These are phyloP conservation scores for Hymenochirus boettgeri DNA, from an alignment of 2,113 vertebrate species.

Conservation along the genomic window DNA sequence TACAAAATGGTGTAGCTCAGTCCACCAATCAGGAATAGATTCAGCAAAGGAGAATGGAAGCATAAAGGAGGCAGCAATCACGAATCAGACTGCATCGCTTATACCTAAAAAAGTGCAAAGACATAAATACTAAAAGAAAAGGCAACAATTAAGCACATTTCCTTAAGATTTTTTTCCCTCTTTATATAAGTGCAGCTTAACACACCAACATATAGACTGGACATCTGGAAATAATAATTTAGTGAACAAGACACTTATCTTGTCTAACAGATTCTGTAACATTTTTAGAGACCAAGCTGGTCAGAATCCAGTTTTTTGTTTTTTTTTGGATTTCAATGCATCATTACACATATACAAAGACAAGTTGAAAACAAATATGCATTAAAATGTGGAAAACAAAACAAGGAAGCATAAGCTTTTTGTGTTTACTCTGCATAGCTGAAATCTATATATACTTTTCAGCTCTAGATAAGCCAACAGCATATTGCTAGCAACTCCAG, in stretches of 20 bases:
- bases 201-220: conserved; percentile 63
- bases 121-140: conserved; percentile 32
- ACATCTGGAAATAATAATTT: conserved; percentile 78
- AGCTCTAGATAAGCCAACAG: conserved; percentile 11
- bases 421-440: conserved; percentile 90
- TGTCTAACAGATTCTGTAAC: conserved; percentile 77
- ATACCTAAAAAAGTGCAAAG: conserved; percentile 42
- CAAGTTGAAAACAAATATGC: conserved; percentile 44
- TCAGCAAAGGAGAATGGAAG: not conserved
- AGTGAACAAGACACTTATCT: conserved; percentile 71
- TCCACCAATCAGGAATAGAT: no score
- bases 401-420: conserved; percentile 82
- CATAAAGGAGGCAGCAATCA: conserved; percentile 19
- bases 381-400: conserved; percentile 51
- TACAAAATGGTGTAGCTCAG: no score
- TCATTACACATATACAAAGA: conserved; percentile 1
- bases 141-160: conserved; percentile 31
- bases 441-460: conserved; percentile 77
- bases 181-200: conserved; percentile 19
- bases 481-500: conserved; percentile 7
- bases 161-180: conserved; percentile 10
- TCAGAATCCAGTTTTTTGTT: conserved; percentile 55
- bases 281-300: conserved; percentile 71
- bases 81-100: conserved; percentile 32
- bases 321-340: not conserved